These are phyloP conservation scores for Crypturellus tataupa DNA, from an alignment of 2,797 vertebrate species.

Conservation along the genomic window DNA sequence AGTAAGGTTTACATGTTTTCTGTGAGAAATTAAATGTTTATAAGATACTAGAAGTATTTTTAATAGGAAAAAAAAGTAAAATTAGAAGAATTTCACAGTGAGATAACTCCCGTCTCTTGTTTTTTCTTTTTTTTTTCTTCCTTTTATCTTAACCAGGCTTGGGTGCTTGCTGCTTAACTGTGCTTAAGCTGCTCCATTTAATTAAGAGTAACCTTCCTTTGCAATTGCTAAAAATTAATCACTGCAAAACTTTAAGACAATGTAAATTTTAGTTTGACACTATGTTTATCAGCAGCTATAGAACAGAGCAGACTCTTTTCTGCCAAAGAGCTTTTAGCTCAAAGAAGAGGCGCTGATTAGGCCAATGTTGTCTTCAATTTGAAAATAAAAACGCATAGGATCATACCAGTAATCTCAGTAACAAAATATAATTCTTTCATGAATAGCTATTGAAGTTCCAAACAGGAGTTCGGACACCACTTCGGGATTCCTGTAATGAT, in stretches of 20 bases:
- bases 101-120: not conserved
- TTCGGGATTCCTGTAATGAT: not conserved
- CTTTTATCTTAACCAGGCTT: not conserved
- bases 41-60: not conserved
- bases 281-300: not conserved
- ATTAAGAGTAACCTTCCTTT: not conserved
- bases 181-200: not conserved
- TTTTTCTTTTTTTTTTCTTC: not conserved
- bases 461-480: not conserved
- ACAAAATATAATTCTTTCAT: not conserved
- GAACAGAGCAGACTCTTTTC: not conserved
- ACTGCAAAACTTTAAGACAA: not conserved
- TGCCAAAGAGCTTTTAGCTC: not conserved
- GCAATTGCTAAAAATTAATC: not conserved
- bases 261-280: not conserved
- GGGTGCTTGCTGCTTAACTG: conserved; percentile 7
- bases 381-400: not conserved
- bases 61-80: not conserved
- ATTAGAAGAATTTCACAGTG: not conserved
- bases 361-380: too few relatives aligned
- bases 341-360: not conserved
- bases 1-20: not conserved
- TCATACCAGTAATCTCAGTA: not conserved
- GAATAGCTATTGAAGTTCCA: not conserved
- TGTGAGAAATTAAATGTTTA: not conserved